Percentiles rank a stretch among this genome's conserved stretches.
Conservation (phyloP, 2,888 invertebrate genomes). For the Portevinia maculata region DNA sequence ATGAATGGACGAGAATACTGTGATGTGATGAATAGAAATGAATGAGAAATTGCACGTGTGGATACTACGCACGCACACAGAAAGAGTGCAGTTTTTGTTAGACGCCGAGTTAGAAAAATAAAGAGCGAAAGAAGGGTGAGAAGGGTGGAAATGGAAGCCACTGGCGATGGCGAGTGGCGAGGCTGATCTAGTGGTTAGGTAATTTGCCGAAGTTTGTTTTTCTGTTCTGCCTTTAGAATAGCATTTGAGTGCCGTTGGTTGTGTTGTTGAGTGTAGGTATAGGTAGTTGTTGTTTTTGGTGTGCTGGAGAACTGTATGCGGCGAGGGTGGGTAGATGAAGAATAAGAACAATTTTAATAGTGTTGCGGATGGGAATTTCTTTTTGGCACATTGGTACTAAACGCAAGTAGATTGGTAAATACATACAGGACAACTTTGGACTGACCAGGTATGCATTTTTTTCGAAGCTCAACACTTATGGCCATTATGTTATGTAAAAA, state of each 20-base stretch:
- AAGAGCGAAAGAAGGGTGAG: neutral
- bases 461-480: no score
- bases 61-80: conserved; percentile 73
- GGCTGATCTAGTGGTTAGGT: conserved; percentile 59
- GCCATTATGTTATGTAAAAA: no score
- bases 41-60: conserved; percentile 69
- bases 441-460: no score
- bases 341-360: conserved; percentile 49
- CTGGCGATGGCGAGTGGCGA: conserved; percentile 17
- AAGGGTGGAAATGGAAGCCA: conserved; percentile 26
- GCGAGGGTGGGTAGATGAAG: conserved; percentile 33
- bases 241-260: conserved; percentile 33
- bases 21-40: conserved; percentile 60
- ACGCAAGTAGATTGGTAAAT: neutral
- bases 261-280: conserved; percentile 10
- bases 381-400: neutral
- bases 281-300: no score
- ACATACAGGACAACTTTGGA: no score
- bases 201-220: conserved; percentile 70
- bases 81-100: conserved; percentile 71
- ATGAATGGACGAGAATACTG: conserved; percentile 73
- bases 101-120: conserved; percentile 12
- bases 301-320: conserved; percentile 10
- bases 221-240: conserved; percentile 43
- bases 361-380: conserved; percentile 30